phyloP scores from a whole-genome alignment of 2,113 vertebrate species.

The Mustelus asterias region DNA sequence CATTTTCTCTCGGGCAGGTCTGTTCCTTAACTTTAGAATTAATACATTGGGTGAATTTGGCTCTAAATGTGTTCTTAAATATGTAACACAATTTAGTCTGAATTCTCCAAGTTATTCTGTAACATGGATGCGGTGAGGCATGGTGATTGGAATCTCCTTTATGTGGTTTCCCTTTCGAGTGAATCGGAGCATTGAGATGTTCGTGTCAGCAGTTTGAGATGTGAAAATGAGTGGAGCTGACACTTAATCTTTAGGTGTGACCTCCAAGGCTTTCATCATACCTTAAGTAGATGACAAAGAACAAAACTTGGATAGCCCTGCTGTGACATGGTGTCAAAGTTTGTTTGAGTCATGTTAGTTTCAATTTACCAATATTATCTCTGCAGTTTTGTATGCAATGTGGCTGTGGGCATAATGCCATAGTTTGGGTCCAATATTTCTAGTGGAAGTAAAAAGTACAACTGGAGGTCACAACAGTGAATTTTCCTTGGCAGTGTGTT shows the following conservation, averaged over 20 bases:
- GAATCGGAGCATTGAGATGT: neutral
- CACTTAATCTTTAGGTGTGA: neutral
- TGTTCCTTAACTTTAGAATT: neutral
- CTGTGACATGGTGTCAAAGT: conserved; percentile 14
- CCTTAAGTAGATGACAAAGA: neutral
- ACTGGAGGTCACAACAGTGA: conserved; percentile 9
- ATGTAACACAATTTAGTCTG: neutral
- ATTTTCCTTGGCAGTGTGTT: neutral
- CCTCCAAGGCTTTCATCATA: neutral
- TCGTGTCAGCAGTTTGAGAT: neutral
- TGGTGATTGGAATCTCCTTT: neutral
- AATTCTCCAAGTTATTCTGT: neutral
- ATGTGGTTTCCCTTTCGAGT: neutral
- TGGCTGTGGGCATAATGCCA: neutral
- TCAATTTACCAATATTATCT: neutral
- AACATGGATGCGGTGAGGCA: neutral
- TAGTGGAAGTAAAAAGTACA: conserved; percentile 15
- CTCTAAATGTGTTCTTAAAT: neutral
- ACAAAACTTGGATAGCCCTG: neutral
- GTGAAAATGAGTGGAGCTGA: neutral
- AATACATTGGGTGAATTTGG: neutral
- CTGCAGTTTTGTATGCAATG: neutral
- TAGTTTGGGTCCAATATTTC: neutral
- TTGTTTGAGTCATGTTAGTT: neutral
- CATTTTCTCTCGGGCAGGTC: neutral